Percentiles rank a stretch among this genome's conserved stretches.
phyloP scores from a whole-genome alignment of 2,797 vertebrate species.

The Acanthiza pusilla region DNA sequence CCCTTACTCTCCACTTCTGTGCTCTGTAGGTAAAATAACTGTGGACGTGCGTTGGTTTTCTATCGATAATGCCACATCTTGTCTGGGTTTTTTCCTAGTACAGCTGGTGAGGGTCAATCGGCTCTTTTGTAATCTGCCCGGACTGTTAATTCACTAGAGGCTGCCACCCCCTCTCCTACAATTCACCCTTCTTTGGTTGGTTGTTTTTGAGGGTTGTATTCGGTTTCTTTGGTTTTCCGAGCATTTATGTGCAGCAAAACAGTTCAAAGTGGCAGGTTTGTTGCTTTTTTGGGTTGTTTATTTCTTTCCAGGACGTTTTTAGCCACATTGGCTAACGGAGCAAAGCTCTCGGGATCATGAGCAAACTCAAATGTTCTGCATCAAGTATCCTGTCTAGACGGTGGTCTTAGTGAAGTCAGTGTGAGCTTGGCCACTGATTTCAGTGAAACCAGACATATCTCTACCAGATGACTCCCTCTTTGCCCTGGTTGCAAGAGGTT shows the following conservation, averaged over 20 bases:
- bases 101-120: background rate
- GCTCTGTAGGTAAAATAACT: constrained; percentile 56
- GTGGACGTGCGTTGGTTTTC: constrained; percentile 44
- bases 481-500: background rate
- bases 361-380: background rate
- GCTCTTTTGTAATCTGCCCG: constrained; percentile 27
- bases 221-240: background rate
- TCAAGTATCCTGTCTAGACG: constrained; percentile 9
- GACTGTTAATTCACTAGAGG: constrained; percentile 28
- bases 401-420: constrained; percentile 52
- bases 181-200: background rate
- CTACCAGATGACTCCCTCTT: background rate
- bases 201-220: constrained; percentile 10
- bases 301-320: constrained; percentile 14
- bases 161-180: constrained; percentile 14
- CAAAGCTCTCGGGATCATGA: constrained; percentile 4
- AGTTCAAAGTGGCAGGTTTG: constrained; percentile 55
- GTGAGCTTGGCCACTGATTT: background rate
- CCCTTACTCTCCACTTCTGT: constrained; percentile 30
- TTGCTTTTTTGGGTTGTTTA: background rate
- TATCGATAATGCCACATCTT: constrained; percentile 10
- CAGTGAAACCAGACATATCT: constrained; percentile 56
- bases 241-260: background rate
- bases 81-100: background rate
- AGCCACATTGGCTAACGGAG: constrained; percentile 65